phyloP scores from a whole-genome alignment of 2,797 vertebrate species.

The Macropus fuliginosus region DNA sequence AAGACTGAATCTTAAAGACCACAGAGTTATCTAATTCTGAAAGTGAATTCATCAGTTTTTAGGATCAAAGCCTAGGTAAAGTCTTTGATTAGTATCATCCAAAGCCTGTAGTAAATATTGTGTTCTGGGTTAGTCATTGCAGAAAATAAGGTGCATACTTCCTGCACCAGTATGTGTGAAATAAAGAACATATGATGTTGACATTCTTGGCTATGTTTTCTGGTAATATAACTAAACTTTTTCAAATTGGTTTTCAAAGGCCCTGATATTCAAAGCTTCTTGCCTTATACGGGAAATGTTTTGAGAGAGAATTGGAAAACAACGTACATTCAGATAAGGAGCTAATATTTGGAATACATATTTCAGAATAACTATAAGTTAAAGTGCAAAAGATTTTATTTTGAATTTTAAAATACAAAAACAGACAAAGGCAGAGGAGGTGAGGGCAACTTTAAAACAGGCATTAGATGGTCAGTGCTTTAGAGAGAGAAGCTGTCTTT shows the following conservation, averaged over 20 bases:
- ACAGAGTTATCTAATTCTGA: background rate
- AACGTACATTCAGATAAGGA: background rate
- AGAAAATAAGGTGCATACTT: background rate
- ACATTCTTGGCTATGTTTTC: constrained; percentile 25
- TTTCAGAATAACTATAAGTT: constrained; percentile 24
- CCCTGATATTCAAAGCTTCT: constrained; percentile 21
- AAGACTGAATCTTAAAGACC: background rate
- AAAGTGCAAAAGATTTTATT: background rate
- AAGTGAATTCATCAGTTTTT: background rate
- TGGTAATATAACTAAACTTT: background rate
- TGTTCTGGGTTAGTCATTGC: constrained; percentile 13
- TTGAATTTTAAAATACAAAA: constrained; percentile 53
- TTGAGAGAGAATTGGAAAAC: constrained; percentile 42
- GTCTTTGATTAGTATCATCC: background rate
- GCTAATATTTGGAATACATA: constrained; percentile 7
- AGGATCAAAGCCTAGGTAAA: background rate
- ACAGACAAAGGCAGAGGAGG: background rate
- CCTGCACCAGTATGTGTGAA: constrained; percentile 37
- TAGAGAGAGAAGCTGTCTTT: constrained; percentile 9
- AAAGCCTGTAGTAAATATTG: background rate
- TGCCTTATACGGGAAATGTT: constrained; percentile 50
- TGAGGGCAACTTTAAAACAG: background rate
- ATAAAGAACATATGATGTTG: background rate
- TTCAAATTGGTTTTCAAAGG: constrained; percentile 23
- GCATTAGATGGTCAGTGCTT: background rate